These are phyloP conservation scores for Zoanthus sansibaricus DNA, from an alignment of 92 coral and sea anemone species.

Conservation along the genomic window DNA sequence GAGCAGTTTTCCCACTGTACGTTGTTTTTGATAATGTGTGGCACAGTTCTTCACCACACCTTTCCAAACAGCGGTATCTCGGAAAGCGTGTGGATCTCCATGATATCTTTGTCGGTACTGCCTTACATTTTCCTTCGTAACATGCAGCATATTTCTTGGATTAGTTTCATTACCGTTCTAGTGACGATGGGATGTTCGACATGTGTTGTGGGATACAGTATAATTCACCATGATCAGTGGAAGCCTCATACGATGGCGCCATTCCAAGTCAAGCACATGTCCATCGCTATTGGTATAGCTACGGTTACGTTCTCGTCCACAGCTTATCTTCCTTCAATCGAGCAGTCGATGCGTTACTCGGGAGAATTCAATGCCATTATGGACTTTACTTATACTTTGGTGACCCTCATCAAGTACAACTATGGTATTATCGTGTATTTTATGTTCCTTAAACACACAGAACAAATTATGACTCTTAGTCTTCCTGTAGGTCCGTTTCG, in stretches of 20 bases:
- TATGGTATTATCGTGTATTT: conserved; percentile 90
- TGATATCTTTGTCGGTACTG: conserved; percentile 81
- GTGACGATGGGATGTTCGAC: conserved; percentile 87
- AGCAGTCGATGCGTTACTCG: conserved; percentile 82
- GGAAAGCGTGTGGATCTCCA: conserved; percentile 86
- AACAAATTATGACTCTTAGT: conserved; percentile 89
- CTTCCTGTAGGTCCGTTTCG: conserved; percentile 87
- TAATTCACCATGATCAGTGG: conserved; percentile 77
- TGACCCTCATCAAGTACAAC: conserved; percentile 88
- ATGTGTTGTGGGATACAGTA: conserved; percentile 81
- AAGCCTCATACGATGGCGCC: conserved; percentile 76
- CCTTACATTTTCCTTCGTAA: conserved; percentile 86
- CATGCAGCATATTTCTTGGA: conserved; percentile 88
- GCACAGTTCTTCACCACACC: conserved; percentile 89
- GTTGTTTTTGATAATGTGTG: conserved; percentile 89
- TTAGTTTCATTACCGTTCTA: conserved; percentile 83
- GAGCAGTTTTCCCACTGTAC: conserved; percentile 94
- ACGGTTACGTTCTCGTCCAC: conserved; percentile 86
- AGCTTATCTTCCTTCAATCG: conserved; percentile 88
- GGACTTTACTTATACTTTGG: conserved; percentile 90
- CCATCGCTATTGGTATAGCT: conserved; percentile 87
- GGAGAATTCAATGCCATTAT: conserved; percentile 94
- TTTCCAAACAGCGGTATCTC: conserved; percentile 92
- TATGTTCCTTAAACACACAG: conserved; percentile 88
- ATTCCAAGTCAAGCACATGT: conserved; percentile 79